Evolutionary conservation across 2,113 vertebrate genomes (phyloP).

Genomic region (Bubalus kerabau): DNA sequence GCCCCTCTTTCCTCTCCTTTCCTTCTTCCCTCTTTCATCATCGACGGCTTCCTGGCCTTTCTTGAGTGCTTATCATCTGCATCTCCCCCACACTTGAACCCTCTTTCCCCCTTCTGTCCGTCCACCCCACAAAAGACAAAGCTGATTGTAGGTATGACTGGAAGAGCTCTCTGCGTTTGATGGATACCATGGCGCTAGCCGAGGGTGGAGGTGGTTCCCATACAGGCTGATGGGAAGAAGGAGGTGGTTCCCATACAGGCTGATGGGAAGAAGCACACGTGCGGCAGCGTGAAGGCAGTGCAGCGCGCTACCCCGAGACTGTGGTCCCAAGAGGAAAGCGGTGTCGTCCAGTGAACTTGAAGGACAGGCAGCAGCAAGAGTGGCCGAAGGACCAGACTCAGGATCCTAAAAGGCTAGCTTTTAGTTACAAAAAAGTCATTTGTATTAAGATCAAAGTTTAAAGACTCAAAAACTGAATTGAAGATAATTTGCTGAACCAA

Average conservation of each 20-base stretch:
- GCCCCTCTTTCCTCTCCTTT: not conserved
- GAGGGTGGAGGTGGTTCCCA: not conserved
- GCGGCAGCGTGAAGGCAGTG: not conserved
- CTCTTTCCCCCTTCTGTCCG: not conserved
- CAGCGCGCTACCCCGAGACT: not conserved
- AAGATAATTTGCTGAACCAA: not conserved
- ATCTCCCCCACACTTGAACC: not conserved
- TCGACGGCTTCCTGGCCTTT: not conserved
- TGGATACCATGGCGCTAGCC: not conserved
- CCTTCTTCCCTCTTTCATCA: not conserved
- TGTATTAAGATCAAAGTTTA: not conserved
- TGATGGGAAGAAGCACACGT: not conserved
- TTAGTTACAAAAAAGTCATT: not conserved
- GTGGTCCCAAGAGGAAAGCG: no score
- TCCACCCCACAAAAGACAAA: not conserved
- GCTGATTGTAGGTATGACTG: not conserved
- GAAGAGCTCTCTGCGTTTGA: not conserved
- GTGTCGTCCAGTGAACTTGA: not conserved
- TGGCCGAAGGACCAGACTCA: not conserved
- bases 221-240: not conserved
- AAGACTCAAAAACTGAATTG: not conserved
- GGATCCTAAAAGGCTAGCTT: not conserved
- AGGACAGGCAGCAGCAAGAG: not conserved
- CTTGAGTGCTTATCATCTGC: not conserved
- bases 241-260: not conserved